phyloP scores from a whole-genome alignment of 2,113 vertebrate species.

The Psilopsiagon aurifrons region DNA sequence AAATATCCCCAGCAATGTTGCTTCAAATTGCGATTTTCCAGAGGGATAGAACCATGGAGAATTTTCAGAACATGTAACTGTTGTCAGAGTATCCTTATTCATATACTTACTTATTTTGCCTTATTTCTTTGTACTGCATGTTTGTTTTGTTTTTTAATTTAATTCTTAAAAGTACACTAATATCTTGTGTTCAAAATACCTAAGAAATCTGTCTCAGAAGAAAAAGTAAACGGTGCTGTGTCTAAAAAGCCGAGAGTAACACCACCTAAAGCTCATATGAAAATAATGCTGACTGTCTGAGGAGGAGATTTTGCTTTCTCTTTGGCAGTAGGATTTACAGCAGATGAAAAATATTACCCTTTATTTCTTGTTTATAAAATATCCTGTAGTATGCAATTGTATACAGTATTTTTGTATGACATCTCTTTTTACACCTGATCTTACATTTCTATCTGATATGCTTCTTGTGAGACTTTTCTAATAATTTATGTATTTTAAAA shows the following conservation, averaged over 20 bases:
- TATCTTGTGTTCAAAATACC: slow-evolving; percentile 72
- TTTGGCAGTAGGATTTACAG: background rate
- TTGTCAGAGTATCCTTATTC: background rate
- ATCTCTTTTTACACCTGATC: background rate
- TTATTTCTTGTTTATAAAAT: background rate
- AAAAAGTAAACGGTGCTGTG: slow-evolving; percentile 12
- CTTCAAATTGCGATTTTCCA: background rate
- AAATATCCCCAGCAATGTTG: background rate
- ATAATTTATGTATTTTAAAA: background rate
- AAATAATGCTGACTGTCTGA: background rate
- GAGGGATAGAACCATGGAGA: background rate
- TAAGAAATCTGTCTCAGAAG: slow-evolving; percentile 69
- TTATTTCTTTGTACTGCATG: background rate
- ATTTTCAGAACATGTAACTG: background rate
- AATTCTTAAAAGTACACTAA: slow-evolving; percentile 28
- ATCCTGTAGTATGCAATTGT: background rate
- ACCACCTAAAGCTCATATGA: slow-evolving; percentile 27
- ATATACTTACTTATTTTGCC: background rate
- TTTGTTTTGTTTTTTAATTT: background rate
- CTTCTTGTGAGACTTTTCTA: background rate
- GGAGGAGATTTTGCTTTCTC: background rate
- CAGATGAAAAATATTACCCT: background rate
- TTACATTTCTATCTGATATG: background rate
- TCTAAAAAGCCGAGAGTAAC: slow-evolving; percentile 35
- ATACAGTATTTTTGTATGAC: background rate